Evolutionary conservation across 2,797 vertebrate genomes (phyloP), one percentile per base, ranked within the genome.

Genomic region (Erpetoichthys calabaricus): DNA sequence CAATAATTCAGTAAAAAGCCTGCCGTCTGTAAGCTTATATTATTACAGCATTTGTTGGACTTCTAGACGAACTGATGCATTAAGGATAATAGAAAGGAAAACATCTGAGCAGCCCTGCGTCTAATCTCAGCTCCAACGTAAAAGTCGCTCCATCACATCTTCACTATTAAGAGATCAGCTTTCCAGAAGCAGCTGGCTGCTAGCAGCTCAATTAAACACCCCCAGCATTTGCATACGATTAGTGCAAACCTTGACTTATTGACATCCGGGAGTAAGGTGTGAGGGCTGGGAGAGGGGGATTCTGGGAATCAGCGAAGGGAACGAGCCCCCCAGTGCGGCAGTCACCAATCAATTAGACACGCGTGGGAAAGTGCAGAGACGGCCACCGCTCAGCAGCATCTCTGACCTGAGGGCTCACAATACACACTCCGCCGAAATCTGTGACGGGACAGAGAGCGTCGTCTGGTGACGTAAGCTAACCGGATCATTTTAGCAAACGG

Each of bases 181-280:
- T 73, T 66, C 71, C 76, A 69, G 66, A 85, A 83, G 81, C 75
- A 73, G 73, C 74, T 78, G 71, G 73, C 79, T 74, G 70, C 84
- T 85, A 83, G 86, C 88, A 80, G 75, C 64, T 83, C 80, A 78
- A 80, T 78, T 75, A 73, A 80, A 86, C 79, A 83, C 84, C 80
- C 80, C 73, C 75, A 84, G 75, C 66, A 70, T 68, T 82, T 77
- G 68, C 69, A 68, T 67, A 79, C 75, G 71, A 67, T 70, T 79
- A 66, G 66, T 72, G 64, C 79, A 86, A 90, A 88, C 82, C 86
- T 87, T 89, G 85, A 85, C 86, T 86, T 88, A 84, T 89, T 82
- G 85, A 80, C 80, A 74, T 25, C 25, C 25, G 25, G 25, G 76
- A 89, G 82, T 80, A 75, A 88, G 89, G 89, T 86, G 75, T 67